Percentiles rank a stretch among this genome's conserved stretches.
Conservation (phyloP, 2,888 invertebrate genomes). For the Adelognathus sp. region DNA sequence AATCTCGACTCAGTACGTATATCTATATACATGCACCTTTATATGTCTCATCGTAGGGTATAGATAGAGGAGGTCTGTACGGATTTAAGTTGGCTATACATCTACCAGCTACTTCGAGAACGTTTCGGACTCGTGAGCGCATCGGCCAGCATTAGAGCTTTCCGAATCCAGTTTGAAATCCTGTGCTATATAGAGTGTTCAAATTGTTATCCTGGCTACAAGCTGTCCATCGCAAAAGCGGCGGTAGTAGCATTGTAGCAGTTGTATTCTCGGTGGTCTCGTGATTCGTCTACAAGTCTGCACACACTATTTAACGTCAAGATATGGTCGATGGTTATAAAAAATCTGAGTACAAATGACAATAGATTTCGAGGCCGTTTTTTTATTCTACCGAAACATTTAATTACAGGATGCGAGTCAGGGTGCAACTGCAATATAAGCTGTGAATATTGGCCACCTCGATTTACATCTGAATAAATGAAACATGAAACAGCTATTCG, state of each 20-base stretch:
- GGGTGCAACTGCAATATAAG: no score
- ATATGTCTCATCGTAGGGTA: conserved; percentile 21
- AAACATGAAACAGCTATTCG: no score
- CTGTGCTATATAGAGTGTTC: conserved; percentile 20
- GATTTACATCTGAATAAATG: no score
- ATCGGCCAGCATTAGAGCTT: conserved; percentile 56
- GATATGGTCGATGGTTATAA: no score
- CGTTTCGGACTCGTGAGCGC: conserved; percentile 32
- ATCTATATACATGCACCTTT: conserved; percentile 9
- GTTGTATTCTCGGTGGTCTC: background rate
- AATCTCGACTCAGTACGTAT: conserved; percentile 21
- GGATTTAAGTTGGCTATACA: conserved; percentile 40
- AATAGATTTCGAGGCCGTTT: no score
- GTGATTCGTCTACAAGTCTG: conserved; percentile 19
- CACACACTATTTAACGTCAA: background rate
- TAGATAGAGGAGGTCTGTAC: conserved; percentile 15
- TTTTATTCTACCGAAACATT: no score
- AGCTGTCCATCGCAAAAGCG: background rate
- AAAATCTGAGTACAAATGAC: no score
- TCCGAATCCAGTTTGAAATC: conserved; percentile 43
- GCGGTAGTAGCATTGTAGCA: conserved; percentile 14
- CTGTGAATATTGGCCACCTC: no score
- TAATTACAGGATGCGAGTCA: no score
- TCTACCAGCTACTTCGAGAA: conserved; percentile 35
- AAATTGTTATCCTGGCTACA: conserved; percentile 44